Evolutionary conservation across 2,797 vertebrate species (phyloP), one percentile per base, ranked within the genome.

Genomic region (Phyllotis vaccarum): DNA sequence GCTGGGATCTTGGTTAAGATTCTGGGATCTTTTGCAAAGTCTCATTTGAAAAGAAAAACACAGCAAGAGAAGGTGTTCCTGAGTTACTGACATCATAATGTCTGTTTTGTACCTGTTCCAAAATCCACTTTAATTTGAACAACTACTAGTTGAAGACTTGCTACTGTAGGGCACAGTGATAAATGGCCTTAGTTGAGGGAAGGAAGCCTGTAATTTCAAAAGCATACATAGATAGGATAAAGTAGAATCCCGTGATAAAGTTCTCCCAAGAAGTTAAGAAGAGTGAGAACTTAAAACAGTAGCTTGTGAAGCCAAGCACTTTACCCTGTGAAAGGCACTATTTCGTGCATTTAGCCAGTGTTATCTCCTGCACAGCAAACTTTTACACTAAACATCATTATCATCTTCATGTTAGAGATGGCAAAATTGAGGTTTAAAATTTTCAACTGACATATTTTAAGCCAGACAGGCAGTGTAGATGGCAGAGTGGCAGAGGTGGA

Each of bases 371-470:
- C 10, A 21, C 12, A 92, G 49, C 19, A 93, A 91, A 8, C 0
- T 10, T 91, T 90, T 70, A 66, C 64, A 22, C 14, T 94, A 94
- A 94, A 52, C 3, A 16, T 29, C 86, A 54, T 90, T 95, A 66
- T 85, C 79, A 83, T 68, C 14, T 6, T 22, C 31, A 85, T 90
- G 78, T 60, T 74, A 95, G 24, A 93, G 88, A 43, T 37, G 54
- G 83, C 17, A 90, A 95, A 96, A 79, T 27, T 93, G 91, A 94
- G 34, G 40, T 87, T 90, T 37, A 89, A 89, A 85, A 31, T 81
- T 24, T 58, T 83, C 70, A 75, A 24, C 37, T 91, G 31, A 78
- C 87, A 60, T 66, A 91, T 75, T 97, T 96, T 46, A 78, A 19
- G 16, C 88, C 13, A 5, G 54, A 81, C 0, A 85, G 34, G 31